phyloP scores from a whole-genome alignment of 2,888 invertebrate genomes.

The Yponomeuta evonymella region DNA sequence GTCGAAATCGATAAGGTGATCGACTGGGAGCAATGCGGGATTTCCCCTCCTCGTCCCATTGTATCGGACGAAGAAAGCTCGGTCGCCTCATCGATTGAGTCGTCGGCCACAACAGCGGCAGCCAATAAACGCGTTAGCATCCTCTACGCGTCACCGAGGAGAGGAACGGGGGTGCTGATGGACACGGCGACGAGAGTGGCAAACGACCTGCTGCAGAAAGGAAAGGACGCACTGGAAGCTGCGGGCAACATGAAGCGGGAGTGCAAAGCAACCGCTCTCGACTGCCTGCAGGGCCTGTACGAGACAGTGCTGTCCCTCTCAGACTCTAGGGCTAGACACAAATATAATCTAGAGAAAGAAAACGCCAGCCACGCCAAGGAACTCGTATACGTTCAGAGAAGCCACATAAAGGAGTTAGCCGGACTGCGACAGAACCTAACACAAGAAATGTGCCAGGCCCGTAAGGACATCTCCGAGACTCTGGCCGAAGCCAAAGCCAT shows the following conservation, averaged over 20 bases:
- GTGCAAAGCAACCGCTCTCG: no score
- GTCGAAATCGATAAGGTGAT: background rate
- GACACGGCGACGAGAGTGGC: background rate
- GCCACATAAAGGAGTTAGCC: background rate
- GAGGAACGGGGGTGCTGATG: background rate
- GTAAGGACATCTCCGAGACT: no score
- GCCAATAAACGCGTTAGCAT: background rate
- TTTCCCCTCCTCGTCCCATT: background rate
- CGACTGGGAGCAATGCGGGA: background rate
- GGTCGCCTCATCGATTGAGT: background rate
- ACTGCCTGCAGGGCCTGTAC: background rate
- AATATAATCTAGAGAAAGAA: background rate
- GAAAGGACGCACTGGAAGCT: no score
- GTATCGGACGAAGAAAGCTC: background rate
- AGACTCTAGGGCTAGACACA: no score
- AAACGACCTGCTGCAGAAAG: no score
- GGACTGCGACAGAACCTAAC: no score
- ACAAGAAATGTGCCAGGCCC: no score
- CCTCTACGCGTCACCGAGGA: background rate
- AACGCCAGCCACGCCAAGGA: background rate
- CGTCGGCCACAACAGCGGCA: background rate
- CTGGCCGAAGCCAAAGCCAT: no score
- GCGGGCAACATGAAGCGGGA: no score
- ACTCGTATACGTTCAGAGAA: background rate
- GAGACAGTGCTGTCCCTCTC: no score